phyloP scores from a whole-genome alignment of 1,140 invertebrate genomes.

The Trypoxylus dichotomus region DNA sequence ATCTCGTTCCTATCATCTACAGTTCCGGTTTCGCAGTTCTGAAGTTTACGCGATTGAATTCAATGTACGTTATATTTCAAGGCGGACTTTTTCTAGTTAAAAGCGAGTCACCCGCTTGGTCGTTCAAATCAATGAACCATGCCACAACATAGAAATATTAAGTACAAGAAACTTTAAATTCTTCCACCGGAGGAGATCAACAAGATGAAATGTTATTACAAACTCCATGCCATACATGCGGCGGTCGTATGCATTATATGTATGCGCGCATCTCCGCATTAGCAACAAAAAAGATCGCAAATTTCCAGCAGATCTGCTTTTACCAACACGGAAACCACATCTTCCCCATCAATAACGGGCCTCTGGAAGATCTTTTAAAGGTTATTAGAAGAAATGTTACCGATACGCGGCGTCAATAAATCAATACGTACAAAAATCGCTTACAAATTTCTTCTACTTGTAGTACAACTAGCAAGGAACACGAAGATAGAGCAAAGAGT shows the following conservation, averaged over 20 bases:
- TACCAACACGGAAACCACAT: conserved; percentile 15
- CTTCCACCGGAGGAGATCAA: not conserved
- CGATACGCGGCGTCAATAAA: conserved; percentile 13
- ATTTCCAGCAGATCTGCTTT: conserved; percentile 10
- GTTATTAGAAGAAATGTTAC: conserved; percentile 26
- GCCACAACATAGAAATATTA: conserved; percentile 4
- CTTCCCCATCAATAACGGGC: conserved; percentile 16
- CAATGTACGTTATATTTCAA: not conserved
- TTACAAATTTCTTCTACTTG: conserved; percentile 29
- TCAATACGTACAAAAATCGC: conserved; percentile 23
- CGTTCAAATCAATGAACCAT: conserved; percentile 11
- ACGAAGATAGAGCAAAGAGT: conserved; percentile 30
- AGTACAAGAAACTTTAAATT: conserved; percentile 11
- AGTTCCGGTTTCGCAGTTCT: no score
- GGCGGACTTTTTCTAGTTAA: not conserved
- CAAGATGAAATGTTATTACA: conserved; percentile 23
- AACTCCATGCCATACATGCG: not conserved
- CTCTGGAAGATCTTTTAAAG: conserved; percentile 18
- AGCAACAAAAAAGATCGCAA: conserved; percentile 6
- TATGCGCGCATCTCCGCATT: not conserved
- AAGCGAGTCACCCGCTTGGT: not conserved
- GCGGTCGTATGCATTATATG: not conserved
- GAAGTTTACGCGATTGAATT: not conserved
- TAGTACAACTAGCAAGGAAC: conserved; percentile 25
- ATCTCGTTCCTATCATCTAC: no score